Conservation (phyloP, 1,140 invertebrate species). For the Drosophila lacteicornis region DNA sequence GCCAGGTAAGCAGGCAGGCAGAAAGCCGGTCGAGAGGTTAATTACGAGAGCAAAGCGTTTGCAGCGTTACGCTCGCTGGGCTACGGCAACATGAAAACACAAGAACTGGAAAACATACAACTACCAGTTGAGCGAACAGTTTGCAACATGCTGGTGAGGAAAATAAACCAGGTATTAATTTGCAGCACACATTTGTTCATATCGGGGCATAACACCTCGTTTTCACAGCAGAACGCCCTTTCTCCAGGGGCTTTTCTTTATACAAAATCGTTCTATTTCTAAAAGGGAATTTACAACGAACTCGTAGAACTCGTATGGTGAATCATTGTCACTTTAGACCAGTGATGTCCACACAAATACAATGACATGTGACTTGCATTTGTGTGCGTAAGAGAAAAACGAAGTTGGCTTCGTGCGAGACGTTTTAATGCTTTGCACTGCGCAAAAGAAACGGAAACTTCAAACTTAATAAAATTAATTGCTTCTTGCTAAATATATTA, state of each 20-base stretch:
- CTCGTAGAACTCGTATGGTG: not conserved
- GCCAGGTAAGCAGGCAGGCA: slow-evolving; percentile 52
- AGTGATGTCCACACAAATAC: too few relatives aligned
- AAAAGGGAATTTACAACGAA: not conserved
- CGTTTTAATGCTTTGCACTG: too few relatives aligned
- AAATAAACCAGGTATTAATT: slow-evolving; percentile 28
- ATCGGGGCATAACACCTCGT: slow-evolving; percentile 16
- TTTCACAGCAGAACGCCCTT: slow-evolving; percentile 18
- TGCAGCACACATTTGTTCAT: slow-evolving; percentile 22
- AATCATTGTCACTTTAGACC: not conserved
- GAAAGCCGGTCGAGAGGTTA: slow-evolving; percentile 82
- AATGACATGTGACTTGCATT: too few relatives aligned
- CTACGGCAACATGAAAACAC: slow-evolving; percentile 28
- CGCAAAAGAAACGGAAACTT: too few relatives aligned
- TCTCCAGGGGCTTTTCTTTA: not conserved
- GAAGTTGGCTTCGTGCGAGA: too few relatives aligned
- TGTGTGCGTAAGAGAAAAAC: too few relatives aligned
- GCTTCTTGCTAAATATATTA: too few relatives aligned
- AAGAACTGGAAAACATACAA: slow-evolving; percentile 36
- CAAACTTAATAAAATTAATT: too few relatives aligned
- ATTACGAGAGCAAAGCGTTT: slow-evolving; percentile 79
- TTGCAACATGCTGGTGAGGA: slow-evolving; percentile 25
- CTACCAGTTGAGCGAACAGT: slow-evolving; percentile 54
- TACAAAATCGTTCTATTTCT: not conserved
- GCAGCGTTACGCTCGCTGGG: slow-evolving; percentile 73